phyloP scores from a whole-genome alignment of 2,888 invertebrate genomes.

The Trachelus stipa region DNA sequence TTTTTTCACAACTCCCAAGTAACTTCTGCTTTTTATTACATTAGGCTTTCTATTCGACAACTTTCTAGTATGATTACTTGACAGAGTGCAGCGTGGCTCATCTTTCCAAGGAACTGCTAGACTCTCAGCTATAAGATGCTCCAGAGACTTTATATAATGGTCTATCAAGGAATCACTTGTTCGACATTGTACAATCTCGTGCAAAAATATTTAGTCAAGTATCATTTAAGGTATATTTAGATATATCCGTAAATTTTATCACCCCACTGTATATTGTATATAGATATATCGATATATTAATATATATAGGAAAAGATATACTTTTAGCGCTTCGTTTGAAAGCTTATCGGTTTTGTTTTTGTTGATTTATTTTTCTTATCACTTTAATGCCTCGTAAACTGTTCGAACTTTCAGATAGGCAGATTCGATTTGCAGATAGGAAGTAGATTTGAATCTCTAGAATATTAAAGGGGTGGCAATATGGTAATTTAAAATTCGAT shows the following conservation, averaged over 20 bases:
- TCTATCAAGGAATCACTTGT: background rate
- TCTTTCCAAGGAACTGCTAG: background rate
- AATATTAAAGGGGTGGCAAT: background rate
- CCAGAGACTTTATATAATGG: background rate
- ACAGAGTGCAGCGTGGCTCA: background rate
- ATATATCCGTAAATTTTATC: too few relatives aligned
- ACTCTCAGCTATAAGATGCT: background rate
- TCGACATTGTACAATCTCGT: background rate
- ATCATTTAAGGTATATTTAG: background rate
- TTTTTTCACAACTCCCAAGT: background rate
- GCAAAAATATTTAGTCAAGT: background rate
- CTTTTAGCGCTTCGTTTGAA: too few relatives aligned
- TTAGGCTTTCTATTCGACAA: background rate
- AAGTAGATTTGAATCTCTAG: background rate
- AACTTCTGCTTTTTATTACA: background rate
- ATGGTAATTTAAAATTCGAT: background rate
- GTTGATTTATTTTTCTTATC: background rate
- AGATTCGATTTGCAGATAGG: background rate
- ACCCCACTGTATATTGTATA: too few relatives aligned
- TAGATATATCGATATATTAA: too few relatives aligned
- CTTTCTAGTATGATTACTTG: background rate
- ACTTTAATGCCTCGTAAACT: background rate
- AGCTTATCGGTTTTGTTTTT: background rate
- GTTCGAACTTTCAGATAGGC: background rate
- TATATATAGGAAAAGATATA: too few relatives aligned